These are phyloP conservation scores for Trichoplusia ni DNA, from an alignment of 1,140 invertebrate genomes.

Conservation along the genomic window DNA sequence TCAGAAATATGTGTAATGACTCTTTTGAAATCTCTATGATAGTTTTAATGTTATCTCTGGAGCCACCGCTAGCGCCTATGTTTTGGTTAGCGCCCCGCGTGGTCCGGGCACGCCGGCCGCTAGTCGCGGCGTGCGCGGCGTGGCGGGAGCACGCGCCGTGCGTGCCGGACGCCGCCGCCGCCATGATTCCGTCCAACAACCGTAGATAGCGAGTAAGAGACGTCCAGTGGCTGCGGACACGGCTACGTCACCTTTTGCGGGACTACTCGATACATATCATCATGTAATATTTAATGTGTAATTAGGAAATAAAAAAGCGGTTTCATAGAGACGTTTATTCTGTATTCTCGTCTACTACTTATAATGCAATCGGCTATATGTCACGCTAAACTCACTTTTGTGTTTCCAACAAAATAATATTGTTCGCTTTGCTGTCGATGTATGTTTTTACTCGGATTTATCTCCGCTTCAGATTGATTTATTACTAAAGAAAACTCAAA, in stretches of 20 bases:
- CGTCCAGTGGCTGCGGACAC: slow-evolving; percentile 80
- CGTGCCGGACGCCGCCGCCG: slow-evolving; percentile 60
- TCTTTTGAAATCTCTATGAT: slow-evolving; percentile 27
- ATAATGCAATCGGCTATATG: slow-evolving; percentile 75
- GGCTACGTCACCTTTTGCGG: slow-evolving; percentile 79
- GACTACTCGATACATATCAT: slow-evolving; percentile 82
- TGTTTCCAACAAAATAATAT: slow-evolving; percentile 43
- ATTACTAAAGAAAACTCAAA: slow-evolving; percentile 29
- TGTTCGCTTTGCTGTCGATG: slow-evolving; percentile 51
- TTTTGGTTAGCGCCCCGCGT: slow-evolving; percentile 40
- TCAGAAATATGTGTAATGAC: slow-evolving; percentile 18
- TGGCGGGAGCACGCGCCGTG: slow-evolving; percentile 30
- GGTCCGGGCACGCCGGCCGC: slow-evolving; percentile 24
- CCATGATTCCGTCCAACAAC: slow-evolving; percentile 80
- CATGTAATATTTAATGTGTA: slow-evolving; percentile 80
- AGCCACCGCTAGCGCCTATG: slow-evolving; percentile 28
- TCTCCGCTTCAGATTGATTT: slow-evolving; percentile 49
- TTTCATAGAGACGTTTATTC: slow-evolving; percentile 80
- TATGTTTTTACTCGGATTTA: slow-evolving; percentile 37
- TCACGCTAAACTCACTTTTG: slow-evolving; percentile 70
- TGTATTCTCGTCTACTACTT: slow-evolving; percentile 76
- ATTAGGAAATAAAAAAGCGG: slow-evolving; percentile 76
- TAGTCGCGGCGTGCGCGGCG: slow-evolving; percentile 24
- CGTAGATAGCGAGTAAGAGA: slow-evolving; percentile 80
- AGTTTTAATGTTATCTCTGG: slow-evolving; percentile 21